Base-by-base conservation (phyloP, 92 coral and sea anemone genomes). In the Phenganax marumi region DNA sequence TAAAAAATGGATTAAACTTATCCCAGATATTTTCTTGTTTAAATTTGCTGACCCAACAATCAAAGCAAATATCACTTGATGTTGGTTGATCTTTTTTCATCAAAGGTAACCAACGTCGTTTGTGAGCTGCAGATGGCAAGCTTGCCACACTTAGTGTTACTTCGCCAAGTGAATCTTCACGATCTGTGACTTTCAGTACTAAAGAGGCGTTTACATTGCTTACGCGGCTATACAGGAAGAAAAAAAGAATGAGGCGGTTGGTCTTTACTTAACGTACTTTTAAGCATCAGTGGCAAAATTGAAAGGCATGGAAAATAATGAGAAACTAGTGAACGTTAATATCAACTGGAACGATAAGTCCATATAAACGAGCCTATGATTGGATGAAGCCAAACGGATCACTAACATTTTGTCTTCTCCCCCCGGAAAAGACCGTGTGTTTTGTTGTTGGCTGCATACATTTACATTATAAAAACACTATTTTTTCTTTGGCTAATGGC, bases 31-130 rank as follows among this genome's bases (percentile, higher is more conserved):
- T 78, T 6, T 66, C 75, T 24, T 95, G 84, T 77, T 85, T 89
- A 26, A 90, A 96, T 10, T 90, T 84, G 21, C 87, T 90, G 1
- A 90, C 92, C 99, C 99, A 96, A 57, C 97, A 96, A 70, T 96
- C 99, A 52, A 96, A 80, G 73, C 99, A 96, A 43, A 96, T 78
- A 88, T 96, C 99, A 8, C 99, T 97, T 19, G 85, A 90, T 3
- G 91, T 91, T 22, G 85, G 92, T 23, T 86, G 85, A 18, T 91
- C 85, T 87, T 89, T 92, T 73, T 63, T 82, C 43, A 89, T 87
- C 74, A 96, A 83, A 54, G 99, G 97, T 87, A 92, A 74, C 99
- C 99, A 96, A 39, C 99, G 89, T 23, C 99, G 91, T 25, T 92
- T 89, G 73, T 92, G 99, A 0, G 97, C 97, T 7, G 91, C 97